These are phyloP conservation scores for Ictalurus punctatus DNA, from an alignment of 2,113 vertebrate genomes.

Conservation along the genomic window DNA sequence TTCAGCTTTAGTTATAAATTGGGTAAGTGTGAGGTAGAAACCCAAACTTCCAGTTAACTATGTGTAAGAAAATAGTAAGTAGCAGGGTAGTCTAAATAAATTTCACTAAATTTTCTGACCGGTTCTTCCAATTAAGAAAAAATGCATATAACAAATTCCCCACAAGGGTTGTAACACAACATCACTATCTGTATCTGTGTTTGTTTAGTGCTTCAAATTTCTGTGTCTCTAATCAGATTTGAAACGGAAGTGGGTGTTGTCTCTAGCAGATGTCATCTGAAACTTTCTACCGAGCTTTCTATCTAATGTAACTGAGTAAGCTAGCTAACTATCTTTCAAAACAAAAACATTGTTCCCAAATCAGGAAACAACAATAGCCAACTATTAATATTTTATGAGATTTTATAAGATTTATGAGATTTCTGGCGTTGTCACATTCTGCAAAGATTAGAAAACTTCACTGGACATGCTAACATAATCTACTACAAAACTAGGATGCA, in stretches of 20 bases:
- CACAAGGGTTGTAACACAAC: neutral
- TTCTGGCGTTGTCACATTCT: neutral
- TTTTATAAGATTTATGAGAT: neutral
- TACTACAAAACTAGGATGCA: neutral
- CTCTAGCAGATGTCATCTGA: neutral
- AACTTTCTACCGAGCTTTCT: neutral
- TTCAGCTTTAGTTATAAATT: neutral
- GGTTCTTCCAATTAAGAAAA: neutral
- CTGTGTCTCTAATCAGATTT: neutral
- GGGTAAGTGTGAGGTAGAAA: neutral
- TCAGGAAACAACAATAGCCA: neutral
- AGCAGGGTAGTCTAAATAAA: neutral
- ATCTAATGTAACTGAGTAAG: neutral
- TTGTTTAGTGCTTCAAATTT: neutral
- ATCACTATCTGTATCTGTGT: neutral
- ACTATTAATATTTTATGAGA: neutral
- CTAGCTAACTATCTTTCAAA: neutral
- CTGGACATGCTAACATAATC: neutral
- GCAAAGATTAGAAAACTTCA: neutral
- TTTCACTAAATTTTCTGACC: neutral
- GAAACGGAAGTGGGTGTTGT: neutral
- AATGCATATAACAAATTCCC: neutral
- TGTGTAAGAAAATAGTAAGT: neutral
- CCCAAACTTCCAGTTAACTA: neutral
- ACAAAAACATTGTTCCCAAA: neutral